A percentile compares a stretch with the other conserved stretches of the same genome.
phyloP scores from a whole-genome alignment of 2,113 vertebrate species.

The Edolisoma coerulescens region DNA sequence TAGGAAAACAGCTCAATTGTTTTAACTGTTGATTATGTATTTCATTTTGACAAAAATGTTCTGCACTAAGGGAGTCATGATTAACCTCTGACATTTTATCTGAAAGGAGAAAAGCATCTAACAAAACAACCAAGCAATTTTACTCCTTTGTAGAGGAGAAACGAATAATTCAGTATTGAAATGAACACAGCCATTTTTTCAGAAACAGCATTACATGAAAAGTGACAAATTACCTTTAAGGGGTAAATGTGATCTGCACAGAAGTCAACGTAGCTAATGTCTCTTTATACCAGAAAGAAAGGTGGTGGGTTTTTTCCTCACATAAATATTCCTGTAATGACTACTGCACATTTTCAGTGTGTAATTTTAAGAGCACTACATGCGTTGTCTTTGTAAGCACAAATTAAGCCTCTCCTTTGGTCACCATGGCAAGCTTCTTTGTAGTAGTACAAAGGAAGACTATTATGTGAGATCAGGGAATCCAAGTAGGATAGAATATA shows the following conservation, averaged over 20 bases:
- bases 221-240: neutral
- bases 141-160: neutral
- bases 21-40: conserved; percentile 46
- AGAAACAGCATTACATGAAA: neutral
- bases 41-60: conserved; percentile 22
- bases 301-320: neutral
- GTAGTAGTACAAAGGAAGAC: neutral
- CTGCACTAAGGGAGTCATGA: neutral
- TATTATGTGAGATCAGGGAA: neutral
- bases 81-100: conserved; percentile 24
- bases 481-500: neutral
- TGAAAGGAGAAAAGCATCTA: neutral
- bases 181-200: neutral
- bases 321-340: neutral
- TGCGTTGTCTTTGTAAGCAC: neutral
- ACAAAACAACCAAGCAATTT: conserved; percentile 18
- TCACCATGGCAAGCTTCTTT: neutral
- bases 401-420: neutral
- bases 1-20: conserved; percentile 29
- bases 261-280: neutral
- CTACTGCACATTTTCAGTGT: neutral
- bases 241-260: neutral
- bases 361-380: neutral
- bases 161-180: neutral
- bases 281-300: neutral